These are phyloP conservation scores for Lagopus leucura DNA, from an alignment of 2,113 vertebrate genomes.

Conservation along the genomic window DNA sequence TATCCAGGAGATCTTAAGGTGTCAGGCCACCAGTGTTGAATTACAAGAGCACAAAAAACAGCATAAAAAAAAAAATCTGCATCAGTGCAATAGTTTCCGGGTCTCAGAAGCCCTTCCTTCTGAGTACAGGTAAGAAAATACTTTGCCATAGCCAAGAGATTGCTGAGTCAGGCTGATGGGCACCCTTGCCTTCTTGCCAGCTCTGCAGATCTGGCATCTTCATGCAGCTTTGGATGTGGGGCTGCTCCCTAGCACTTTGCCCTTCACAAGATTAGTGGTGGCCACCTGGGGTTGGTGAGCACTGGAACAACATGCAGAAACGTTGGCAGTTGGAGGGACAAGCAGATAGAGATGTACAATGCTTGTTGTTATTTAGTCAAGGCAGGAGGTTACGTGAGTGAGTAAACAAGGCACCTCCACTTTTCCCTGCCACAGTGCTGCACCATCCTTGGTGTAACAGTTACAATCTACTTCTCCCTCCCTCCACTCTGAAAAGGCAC, in stretches of 20 bases:
- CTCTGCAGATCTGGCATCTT: neutral
- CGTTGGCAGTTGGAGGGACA: accelerated
- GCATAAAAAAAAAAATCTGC: neutral
- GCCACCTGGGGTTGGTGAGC: neutral
- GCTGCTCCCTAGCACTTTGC: neutral
- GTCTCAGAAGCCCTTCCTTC: neutral
- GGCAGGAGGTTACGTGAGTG: accelerated
- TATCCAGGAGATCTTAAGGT: neutral
- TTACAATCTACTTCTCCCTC: accelerated
- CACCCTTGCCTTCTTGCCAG: neutral
- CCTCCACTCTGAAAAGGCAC: neutral
- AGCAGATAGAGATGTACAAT: accelerated
- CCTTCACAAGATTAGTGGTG: accelerated
- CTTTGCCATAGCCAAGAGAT: neutral
- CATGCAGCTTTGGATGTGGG: neutral
- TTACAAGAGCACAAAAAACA: neutral
- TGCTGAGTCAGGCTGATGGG: accelerated
- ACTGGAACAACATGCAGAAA: neutral
- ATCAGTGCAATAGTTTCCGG: neutral
- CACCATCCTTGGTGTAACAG: neutral
- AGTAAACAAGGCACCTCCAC: accelerated
- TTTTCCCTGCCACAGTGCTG: neutral
- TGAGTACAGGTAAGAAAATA: neutral
- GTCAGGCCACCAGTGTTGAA: neutral
- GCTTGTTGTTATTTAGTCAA: accelerated